Evolutionary conservation across 2,888 invertebrate species (phyloP).

Genomic region (Mamestra brassicae): DNA sequence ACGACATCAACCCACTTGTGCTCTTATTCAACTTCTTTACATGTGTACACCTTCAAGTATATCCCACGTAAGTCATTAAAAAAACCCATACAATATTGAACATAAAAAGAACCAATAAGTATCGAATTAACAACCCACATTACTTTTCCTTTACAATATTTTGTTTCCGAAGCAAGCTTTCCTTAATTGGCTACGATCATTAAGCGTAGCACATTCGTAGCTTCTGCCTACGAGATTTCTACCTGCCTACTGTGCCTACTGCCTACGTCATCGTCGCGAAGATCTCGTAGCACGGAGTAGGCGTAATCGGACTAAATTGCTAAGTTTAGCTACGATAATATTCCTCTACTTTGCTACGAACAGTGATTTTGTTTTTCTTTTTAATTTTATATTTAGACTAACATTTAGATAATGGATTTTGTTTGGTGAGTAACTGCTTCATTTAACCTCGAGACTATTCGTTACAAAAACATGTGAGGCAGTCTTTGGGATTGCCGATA

Average conservation of each 20-base stretch:
- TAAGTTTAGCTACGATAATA: constrained; percentile 5
- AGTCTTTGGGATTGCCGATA: too few species aligned
- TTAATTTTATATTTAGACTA: too few species aligned
- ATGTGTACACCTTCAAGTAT: background rate
- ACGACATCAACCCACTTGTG: too few species aligned
- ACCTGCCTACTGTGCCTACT: constrained; percentile 28
- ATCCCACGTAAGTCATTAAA: background rate
- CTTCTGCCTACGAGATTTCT: constrained; percentile 48
- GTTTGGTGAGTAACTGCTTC: too few species aligned
- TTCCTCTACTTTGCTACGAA: background rate
- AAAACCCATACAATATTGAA: background rate
- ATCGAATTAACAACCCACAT: background rate
- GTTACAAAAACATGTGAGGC: too few species aligned
- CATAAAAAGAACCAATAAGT: background rate
- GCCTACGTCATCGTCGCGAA: constrained; percentile 16
- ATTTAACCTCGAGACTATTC: too few species aligned
- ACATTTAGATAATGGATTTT: too few species aligned
- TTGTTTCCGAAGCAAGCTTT: constrained; percentile 8
- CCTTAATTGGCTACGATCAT: constrained; percentile 4
- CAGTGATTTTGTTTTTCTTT: too few species aligned
- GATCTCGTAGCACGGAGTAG: constrained; percentile 48
- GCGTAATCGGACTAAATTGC: background rate
- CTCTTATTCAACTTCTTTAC: too few species aligned
- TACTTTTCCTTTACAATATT: background rate
- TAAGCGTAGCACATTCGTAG: constrained; percentile 54